Percentiles rank a stretch among this genome's conserved stretches.
These are phyloP conservation scores for Pangasius larnaudii DNA, from an alignment of 2,797 vertebrate species.

Conservation along the genomic window DNA sequence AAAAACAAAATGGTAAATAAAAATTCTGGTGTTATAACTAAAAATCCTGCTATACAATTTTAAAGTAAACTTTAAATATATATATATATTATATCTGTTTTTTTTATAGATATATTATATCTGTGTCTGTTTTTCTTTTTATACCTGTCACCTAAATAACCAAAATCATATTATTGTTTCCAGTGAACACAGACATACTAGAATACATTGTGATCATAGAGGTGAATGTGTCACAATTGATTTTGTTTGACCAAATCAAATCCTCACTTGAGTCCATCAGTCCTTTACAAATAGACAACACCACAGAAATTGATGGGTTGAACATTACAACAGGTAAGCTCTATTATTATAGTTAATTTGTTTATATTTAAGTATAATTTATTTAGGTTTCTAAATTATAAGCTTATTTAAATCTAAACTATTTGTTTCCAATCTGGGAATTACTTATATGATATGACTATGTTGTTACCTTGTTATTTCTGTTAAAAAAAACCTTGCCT, in stretches of 20 bases:
- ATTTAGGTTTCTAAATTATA: not conserved
- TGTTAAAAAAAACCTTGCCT: too few species aligned
- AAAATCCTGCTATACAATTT: not conserved
- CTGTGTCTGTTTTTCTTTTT: not conserved
- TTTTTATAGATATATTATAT: not conserved
- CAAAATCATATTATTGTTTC: not conserved
- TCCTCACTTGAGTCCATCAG: slow-evolving; percentile 41
- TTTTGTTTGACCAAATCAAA: slow-evolving; percentile 47
- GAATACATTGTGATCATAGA: slow-evolving; percentile 46
- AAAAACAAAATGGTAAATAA: slow-evolving; percentile 28
- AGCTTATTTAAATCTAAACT: not conserved
- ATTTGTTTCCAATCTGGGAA: too few species aligned
- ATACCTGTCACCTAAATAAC: not conserved
- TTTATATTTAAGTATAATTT: too few species aligned
- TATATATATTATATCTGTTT: not conserved
- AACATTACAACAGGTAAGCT: slow-evolving; percentile 42
- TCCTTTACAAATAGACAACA: slow-evolving; percentile 7
- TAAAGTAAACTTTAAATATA: not conserved
- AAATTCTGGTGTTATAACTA: not conserved
- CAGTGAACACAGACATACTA: slow-evolving; percentile 24
- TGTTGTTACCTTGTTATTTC: not conserved
- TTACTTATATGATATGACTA: too few species aligned
- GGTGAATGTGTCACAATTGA: slow-evolving; percentile 43
- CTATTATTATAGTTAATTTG: not conserved
- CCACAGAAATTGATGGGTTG: not conserved